Percentiles rank a stretch among this genome's conserved stretches.
Conservation (phyloP, 2,888 invertebrate genomes). For the Sinodicranocentrus sp. region DNA sequence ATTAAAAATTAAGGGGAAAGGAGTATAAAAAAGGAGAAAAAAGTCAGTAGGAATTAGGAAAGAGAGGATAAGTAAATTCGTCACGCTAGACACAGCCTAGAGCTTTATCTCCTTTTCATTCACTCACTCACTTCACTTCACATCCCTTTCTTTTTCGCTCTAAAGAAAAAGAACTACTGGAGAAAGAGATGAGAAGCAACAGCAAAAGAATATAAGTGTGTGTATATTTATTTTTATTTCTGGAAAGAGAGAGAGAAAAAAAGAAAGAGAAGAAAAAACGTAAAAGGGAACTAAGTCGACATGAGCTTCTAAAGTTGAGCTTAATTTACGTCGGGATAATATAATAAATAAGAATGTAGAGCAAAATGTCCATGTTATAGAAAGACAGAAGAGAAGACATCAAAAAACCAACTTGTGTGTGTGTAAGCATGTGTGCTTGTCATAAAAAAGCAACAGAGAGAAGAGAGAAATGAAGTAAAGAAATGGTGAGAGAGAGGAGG, state of each 20-base stretch:
- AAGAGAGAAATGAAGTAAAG: conserved; percentile 18
- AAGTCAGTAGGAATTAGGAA: conserved; percentile 5
- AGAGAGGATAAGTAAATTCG: conserved; percentile 37
- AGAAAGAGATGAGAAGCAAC: neutral
- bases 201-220: too few relatives aligned
- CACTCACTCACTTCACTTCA: conserved; percentile 50
- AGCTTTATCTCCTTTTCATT: conserved; percentile 44
- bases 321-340: conserved; percentile 57
- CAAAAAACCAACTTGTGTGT: conserved; percentile 17
- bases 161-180: neutral
- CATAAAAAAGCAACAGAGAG: conserved; percentile 40
- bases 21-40: conserved; percentile 3
- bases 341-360: conserved; percentile 41
- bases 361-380: conserved; percentile 16
- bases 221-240: conserved; percentile 21
- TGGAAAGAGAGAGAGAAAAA: neutral
- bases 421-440: conserved; percentile 54
- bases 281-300: too few relatives aligned
- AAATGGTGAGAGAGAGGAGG: neutral
- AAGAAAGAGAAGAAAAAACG: conserved; percentile 16
- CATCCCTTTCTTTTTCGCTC: conserved; percentile 6
- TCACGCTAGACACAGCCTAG: conserved; percentile 34
- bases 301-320: conserved; percentile 26
- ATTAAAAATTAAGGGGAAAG: conserved; percentile 19
- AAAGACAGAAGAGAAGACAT: conserved; percentile 16